phyloP scores from a whole-genome alignment of 1,140 invertebrate genomes.

The Daktulosphaira vitifoliae region DNA sequence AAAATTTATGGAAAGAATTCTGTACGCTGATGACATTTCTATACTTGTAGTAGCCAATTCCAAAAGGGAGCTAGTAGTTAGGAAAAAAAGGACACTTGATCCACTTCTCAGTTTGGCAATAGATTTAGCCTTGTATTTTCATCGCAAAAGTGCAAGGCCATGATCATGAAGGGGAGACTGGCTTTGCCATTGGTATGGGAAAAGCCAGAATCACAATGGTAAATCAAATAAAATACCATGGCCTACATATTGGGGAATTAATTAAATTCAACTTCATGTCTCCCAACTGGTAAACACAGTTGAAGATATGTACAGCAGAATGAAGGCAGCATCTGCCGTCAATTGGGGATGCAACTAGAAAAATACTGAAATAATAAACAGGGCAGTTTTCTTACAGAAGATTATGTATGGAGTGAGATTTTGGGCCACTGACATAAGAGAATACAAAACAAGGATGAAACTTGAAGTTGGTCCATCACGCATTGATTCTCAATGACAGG shows the following conservation, averaged over 20 bases:
- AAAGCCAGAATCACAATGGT: not conserved
- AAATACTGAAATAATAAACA: not conserved
- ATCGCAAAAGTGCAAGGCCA: not conserved
- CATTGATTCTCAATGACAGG: too few species aligned
- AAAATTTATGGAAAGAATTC: too few species aligned
- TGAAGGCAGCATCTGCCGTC: not conserved
- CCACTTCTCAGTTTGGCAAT: not conserved
- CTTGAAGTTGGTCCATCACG: too few species aligned
- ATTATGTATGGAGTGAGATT: not conserved
- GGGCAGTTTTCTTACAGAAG: not conserved
- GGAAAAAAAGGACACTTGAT: not conserved
- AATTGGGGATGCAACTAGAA: not conserved
- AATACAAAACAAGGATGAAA: not conserved
- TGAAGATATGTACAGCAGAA: too few species aligned
- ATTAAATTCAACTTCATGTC: not conserved
- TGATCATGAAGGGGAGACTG: not conserved
- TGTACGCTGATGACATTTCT: not conserved
- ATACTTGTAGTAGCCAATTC: not conserved
- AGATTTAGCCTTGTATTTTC: not conserved
- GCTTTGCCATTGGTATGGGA: not conserved
- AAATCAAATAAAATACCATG: not conserved
- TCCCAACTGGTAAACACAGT: too few species aligned
- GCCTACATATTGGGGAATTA: not conserved
- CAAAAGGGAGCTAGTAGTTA: not conserved
- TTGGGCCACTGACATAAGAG: not conserved